phyloP scores from a whole-genome alignment of 1,140 invertebrate species.

The Dysdera silvatica region DNA sequence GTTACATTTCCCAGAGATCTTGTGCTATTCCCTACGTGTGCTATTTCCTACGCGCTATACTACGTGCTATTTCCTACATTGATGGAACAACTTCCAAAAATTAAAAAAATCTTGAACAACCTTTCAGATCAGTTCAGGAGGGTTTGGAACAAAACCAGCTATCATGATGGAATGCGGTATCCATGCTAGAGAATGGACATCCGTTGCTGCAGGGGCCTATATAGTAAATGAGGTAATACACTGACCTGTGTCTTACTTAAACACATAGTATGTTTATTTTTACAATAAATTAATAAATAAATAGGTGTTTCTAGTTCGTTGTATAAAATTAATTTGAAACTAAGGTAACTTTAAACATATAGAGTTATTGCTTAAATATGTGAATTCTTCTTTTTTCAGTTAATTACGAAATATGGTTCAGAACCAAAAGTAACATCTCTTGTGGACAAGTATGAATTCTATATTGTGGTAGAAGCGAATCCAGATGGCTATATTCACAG shows the following conservation, averaged over 20 bases:
- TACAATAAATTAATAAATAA: not conserved
- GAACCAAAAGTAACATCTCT: conserved; percentile 39
- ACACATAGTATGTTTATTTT: not conserved
- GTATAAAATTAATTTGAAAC: too few relatives aligned
- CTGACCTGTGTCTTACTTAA: conserved; percentile 43
- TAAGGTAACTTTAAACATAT: not conserved
- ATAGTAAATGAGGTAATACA: conserved; percentile 62
- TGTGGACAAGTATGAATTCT: conserved; percentile 36
- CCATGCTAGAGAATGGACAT: conserved; percentile 87
- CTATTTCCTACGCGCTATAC: too few relatives aligned
- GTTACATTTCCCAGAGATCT: too few relatives aligned
- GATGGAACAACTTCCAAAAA: too few relatives aligned
- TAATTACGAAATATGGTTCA: conserved; percentile 46
- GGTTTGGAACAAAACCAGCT: conserved; percentile 24
- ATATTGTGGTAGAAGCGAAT: conserved; percentile 33
- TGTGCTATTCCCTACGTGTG: too few relatives aligned
- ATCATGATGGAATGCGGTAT: conserved; percentile 53
- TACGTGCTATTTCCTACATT: too few relatives aligned
- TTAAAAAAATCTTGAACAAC: too few relatives aligned
- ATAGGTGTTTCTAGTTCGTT: too few relatives aligned
- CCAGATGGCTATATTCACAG: conserved; percentile 32
- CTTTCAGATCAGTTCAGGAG: conserved; percentile 13
- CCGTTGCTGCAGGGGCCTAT: conserved; percentile 72
- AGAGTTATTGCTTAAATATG: not conserved
- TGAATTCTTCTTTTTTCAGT: conserved; percentile 9